Evolutionary conservation across 2,888 invertebrate genomes (phyloP).

Genomic region (Plutella xylostella): DNA sequence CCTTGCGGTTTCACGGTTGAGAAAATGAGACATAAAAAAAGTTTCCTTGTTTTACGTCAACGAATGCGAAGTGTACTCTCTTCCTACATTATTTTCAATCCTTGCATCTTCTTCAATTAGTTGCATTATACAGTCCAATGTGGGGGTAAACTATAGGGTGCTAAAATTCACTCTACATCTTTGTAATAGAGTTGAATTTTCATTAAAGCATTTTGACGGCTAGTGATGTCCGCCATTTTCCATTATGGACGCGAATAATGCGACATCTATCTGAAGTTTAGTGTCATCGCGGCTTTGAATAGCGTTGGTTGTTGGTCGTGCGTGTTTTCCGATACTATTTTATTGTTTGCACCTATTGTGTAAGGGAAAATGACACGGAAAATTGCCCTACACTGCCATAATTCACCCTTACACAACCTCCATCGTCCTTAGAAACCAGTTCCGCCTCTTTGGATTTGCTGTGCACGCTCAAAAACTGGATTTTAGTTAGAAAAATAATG

Average conservation of each 20-base stretch:
- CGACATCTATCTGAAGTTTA: slow-evolving; percentile 61
- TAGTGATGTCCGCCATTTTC: slow-evolving; percentile 55
- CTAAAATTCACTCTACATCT: background rate
- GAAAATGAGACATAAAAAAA: background rate
- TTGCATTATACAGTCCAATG: slow-evolving; percentile 1
- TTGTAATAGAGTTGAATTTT: slow-evolving; percentile 25
- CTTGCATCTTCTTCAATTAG: slow-evolving; percentile 8
- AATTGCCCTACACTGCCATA: slow-evolving; percentile 29
- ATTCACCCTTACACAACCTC: too few species aligned
- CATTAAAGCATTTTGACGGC: slow-evolving; percentile 37
- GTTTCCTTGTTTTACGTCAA: background rate
- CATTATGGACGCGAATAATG: slow-evolving; percentile 47
- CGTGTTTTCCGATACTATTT: slow-evolving; percentile 22
- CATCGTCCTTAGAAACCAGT: slow-evolving; percentile 21
- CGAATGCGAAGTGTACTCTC: slow-evolving; percentile 6
- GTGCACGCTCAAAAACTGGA: slow-evolving; percentile 19
- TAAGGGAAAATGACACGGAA: slow-evolving; percentile 48
- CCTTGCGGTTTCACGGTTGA: too few species aligned
- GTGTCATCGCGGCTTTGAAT: slow-evolving; percentile 56
- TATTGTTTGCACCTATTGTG: slow-evolving; percentile 60
- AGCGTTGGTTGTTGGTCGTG: slow-evolving; percentile 30
- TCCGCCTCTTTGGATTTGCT: slow-evolving; percentile 25
- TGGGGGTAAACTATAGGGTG: background rate
- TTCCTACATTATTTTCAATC: slow-evolving; percentile 3
- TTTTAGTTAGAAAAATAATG: slow-evolving; percentile 50